Percentiles rank a stretch among this genome's conserved stretches.
Evolutionary conservation across 2,888 invertebrate species (phyloP).

Genomic region (Cryptosula pallasiana): DNA sequence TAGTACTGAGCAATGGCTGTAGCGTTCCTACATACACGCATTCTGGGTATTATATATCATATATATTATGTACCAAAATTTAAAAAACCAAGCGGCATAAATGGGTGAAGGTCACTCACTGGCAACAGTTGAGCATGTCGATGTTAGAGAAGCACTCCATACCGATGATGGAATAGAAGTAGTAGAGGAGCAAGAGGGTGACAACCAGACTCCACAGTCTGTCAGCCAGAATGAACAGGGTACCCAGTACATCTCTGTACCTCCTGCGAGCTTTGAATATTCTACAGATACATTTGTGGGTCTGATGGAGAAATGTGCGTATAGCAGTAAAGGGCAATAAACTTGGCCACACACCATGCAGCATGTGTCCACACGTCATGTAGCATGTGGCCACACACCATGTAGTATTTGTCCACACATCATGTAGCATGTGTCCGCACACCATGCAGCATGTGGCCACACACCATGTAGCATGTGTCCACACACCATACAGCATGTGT

Average conservation of each 20-base stretch:
- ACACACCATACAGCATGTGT: too few relatives aligned
- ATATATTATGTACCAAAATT: too few relatives aligned
- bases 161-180: conserved; percentile 82
- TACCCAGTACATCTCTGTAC: conserved; percentile 77
- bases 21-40: conserved; percentile 67
- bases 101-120: too few relatives aligned
- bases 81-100: too few relatives aligned
- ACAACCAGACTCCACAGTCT: conserved; percentile 68
- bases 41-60: too few relatives aligned
- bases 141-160: conserved; percentile 78
- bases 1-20: conserved; percentile 63
- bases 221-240: conserved; percentile 73
- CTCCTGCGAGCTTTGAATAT: conserved; percentile 73
- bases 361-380: too few relatives aligned
- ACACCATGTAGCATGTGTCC: too few relatives aligned
- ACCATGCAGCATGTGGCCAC: too few relatives aligned
- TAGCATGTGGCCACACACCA: too few relatives aligned
- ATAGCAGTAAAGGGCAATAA: not conserved
- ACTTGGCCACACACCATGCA: not conserved
- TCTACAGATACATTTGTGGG: conserved; percentile 37
- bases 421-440: too few relatives aligned
- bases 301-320: too few relatives aligned
- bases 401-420: too few relatives aligned
- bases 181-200: conserved; percentile 71
- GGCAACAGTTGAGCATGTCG: conserved; percentile 74